These are phyloP conservation scores for Horisme vitalbata DNA, from an alignment of 2,888 invertebrate species.

Conservation along the genomic window DNA sequence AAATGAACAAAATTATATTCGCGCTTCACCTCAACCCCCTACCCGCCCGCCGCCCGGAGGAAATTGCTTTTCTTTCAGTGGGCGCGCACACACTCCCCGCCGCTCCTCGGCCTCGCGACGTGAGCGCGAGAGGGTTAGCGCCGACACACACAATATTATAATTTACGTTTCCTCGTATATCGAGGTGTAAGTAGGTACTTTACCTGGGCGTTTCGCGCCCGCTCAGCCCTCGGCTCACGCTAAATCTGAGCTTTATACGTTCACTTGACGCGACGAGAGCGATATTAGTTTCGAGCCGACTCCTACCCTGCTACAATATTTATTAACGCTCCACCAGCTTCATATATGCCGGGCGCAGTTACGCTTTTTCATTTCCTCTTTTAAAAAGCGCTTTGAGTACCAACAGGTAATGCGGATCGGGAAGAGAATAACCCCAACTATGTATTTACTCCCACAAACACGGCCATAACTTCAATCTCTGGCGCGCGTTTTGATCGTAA, in stretches of 20 bases:
- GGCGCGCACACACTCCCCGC: slow-evolving; percentile 72
- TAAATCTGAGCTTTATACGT: slow-evolving; percentile 83
- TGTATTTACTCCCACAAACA: slow-evolving; percentile 34
- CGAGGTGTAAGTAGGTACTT: slow-evolving; percentile 81
- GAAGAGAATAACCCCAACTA: slow-evolving; percentile 31
- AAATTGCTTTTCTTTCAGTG: slow-evolving; percentile 83
- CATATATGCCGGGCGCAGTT: slow-evolving; percentile 37
- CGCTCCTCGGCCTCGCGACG: slow-evolving; percentile 55
- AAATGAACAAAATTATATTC: slow-evolving; percentile 84
- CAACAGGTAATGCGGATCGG: slow-evolving; percentile 36
- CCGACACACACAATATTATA: slow-evolving; percentile 82
- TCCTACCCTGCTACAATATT: slow-evolving; percentile 78
- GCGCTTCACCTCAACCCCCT: slow-evolving; percentile 76
- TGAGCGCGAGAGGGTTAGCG: slow-evolving; percentile 77
- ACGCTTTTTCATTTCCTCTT: slow-evolving; percentile 52
- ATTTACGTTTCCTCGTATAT: slow-evolving; percentile 82
- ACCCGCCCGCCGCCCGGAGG: slow-evolving; percentile 64
- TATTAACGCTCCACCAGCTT: slow-evolving; percentile 70
- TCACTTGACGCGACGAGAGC: slow-evolving; percentile 82
- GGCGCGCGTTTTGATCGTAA: slow-evolving; percentile 28
- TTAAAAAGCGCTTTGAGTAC: slow-evolving; percentile 50
- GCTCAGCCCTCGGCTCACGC: slow-evolving; percentile 77
- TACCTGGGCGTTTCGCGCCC: slow-evolving; percentile 80
- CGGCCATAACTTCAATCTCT: slow-evolving; percentile 27
- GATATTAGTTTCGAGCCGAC: slow-evolving; percentile 80